Evolutionary conservation across 64 coral and sea anemone genomes (phyloP).

Genomic region (Pocillopora damicornis): DNA sequence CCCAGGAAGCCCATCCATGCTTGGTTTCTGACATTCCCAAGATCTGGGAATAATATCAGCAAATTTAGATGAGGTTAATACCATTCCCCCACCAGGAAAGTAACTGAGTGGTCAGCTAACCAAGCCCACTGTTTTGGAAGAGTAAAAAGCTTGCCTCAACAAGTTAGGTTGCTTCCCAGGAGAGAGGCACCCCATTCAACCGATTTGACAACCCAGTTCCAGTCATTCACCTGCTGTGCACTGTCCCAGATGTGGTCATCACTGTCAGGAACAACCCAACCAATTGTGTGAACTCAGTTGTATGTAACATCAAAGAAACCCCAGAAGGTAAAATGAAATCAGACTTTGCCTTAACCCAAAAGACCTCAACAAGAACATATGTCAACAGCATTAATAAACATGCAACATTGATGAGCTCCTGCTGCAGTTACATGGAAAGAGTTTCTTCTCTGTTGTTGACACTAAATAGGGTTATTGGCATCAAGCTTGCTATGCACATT

Average conservation of each 20-base stretch:
- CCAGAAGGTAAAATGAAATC: slow-evolving; percentile 37
- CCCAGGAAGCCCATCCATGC: slow-evolving; percentile 39
- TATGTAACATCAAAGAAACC: slow-evolving; percentile 50
- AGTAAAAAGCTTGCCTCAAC: no score
- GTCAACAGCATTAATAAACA: slow-evolving; percentile 31
- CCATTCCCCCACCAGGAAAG: not conserved
- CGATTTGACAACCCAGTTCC: not conserved
- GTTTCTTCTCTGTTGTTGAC: slow-evolving; percentile 34
- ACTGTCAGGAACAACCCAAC: slow-evolving; percentile 27
- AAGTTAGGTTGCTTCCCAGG: no score
- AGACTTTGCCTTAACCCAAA: slow-evolving; percentile 53
- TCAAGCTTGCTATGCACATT: slow-evolving; percentile 47
- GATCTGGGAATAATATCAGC: slow-evolving; percentile 46
- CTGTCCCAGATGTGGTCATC: slow-evolving; percentile 39
- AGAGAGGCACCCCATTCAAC: no score
- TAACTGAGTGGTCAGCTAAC: not conserved
- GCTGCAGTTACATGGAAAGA: slow-evolving; percentile 31
- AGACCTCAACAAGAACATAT: slow-evolving; percentile 48
- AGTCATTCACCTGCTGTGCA: slow-evolving; percentile 23
- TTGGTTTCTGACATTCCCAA: slow-evolving; percentile 38
- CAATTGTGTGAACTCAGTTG: slow-evolving; percentile 40
- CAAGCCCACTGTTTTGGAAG: no score
- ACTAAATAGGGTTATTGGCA: slow-evolving; percentile 34
- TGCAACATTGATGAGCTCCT: slow-evolving; percentile 47
- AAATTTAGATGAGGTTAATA: slow-evolving; percentile 48